phyloP scores from a whole-genome alignment of 2,113 vertebrate genomes.

The Ploceus nigricollis region DNA sequence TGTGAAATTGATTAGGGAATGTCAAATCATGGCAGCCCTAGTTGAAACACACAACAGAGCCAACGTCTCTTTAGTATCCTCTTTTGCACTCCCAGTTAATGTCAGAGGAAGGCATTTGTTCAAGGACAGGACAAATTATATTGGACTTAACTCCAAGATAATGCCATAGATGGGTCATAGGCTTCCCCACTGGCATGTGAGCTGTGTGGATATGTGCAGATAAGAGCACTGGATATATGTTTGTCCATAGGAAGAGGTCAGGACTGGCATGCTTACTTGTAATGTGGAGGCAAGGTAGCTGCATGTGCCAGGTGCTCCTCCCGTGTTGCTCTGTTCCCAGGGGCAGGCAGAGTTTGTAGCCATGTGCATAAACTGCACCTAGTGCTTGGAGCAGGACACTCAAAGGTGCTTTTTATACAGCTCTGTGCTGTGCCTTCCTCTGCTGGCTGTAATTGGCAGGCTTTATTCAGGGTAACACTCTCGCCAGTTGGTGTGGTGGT shows the following conservation, averaged over 20 bases:
- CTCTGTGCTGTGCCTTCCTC: fast-evolving
- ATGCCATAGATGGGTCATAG: neutral
- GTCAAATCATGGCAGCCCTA: neutral
- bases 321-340: neutral
- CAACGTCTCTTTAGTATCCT: neutral
- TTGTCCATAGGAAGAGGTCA: neutral
- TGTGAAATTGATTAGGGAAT: neutral
- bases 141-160: neutral
- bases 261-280: neutral
- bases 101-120: neutral
- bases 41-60: neutral
- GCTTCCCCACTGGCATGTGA: neutral
- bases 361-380: fast-evolving
- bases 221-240: neutral
- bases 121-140: fast-evolving
- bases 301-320: neutral
- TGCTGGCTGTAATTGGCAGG: neutral
- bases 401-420: neutral
- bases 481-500: neutral
- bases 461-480: neutral
- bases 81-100: neutral
- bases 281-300: neutral
- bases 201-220: neutral
- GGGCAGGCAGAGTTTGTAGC: neutral
- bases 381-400: neutral